Conservation (phyloP, 2,113 vertebrate genomes). For the cattle (Bos taurus) region DNA sequence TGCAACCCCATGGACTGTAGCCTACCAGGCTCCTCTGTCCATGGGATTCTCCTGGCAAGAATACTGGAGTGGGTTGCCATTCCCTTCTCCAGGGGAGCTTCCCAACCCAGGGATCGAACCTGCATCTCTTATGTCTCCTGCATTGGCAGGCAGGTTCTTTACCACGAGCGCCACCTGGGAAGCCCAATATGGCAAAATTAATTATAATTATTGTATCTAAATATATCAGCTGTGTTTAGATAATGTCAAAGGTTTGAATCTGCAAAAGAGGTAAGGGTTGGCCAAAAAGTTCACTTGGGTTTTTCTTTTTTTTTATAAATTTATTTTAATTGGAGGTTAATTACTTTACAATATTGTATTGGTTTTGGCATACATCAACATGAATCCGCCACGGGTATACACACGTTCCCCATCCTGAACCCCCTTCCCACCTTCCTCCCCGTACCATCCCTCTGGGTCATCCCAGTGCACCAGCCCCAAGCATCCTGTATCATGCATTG, state of each 20-base stretch:
- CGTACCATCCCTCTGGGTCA: no score
- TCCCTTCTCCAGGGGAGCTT: neutral
- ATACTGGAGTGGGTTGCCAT: neutral
- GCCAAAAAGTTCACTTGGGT: neutral
- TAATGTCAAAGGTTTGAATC: neutral
- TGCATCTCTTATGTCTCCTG: neutral
- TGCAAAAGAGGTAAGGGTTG: neutral
- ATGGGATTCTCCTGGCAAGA: neutral
- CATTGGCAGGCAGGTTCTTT: neutral
- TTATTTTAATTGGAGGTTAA: no score
- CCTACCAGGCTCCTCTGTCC: neutral
- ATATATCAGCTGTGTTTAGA: neutral
- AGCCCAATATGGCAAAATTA: neutral
- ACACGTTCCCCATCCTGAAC: no score
- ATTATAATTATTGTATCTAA: neutral
- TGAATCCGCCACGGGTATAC: no score
- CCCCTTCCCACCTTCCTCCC: no score
- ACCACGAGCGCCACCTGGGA: neutral
- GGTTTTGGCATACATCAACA: no score
- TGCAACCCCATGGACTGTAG: neutral
- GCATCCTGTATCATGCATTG: no score
- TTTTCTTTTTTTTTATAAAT: neutral
- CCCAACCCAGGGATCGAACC: neutral
- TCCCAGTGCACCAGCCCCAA: no score
- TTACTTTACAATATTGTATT: no score